A percentile compares a stretch with the other conserved stretches of the same genome.
These are phyloP conservation scores for Australoheros scitulus DNA, from an alignment of 2,113 vertebrate species.

Conservation along the genomic window DNA sequence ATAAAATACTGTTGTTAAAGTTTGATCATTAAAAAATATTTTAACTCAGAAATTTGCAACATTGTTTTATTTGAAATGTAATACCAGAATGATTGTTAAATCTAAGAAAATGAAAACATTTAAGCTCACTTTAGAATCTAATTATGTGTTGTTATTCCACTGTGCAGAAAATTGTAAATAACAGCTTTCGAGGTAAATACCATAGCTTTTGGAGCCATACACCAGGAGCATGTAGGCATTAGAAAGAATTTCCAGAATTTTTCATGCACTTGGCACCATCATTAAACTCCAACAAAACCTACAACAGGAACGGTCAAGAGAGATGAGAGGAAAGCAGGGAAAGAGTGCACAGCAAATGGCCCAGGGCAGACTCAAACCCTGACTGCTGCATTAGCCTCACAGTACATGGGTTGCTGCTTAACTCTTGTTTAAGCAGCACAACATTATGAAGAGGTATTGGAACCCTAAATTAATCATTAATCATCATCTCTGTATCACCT, in stretches of 20 bases:
- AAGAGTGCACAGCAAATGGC: too few species aligned
- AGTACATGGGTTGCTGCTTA: background rate
- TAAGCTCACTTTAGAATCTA: background rate
- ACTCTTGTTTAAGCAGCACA: conserved; percentile 4
- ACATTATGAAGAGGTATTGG: conserved; percentile 17
- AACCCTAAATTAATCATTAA: conserved; percentile 45
- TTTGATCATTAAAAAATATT: background rate
- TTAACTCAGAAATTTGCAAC: background rate
- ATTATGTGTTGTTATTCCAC: background rate
- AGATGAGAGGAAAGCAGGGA: too few species aligned
- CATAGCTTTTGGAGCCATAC: background rate
- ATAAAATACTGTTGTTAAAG: background rate
- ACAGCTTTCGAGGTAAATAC: too few species aligned
- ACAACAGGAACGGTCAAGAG: too few species aligned
- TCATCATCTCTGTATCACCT: background rate
- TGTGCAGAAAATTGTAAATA: background rate
- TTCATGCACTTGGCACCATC: background rate
- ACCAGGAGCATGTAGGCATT: background rate
- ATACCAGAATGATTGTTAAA: background rate
- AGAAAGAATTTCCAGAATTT: background rate
- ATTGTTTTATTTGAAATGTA: background rate
- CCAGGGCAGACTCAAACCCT: background rate
- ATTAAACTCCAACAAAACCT: background rate
- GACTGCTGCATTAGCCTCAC: background rate
- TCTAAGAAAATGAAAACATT: background rate